These are phyloP conservation scores for Cossypha niveicapilla DNA, from an alignment of 2,797 vertebrate genomes.

Conservation along the genomic window DNA sequence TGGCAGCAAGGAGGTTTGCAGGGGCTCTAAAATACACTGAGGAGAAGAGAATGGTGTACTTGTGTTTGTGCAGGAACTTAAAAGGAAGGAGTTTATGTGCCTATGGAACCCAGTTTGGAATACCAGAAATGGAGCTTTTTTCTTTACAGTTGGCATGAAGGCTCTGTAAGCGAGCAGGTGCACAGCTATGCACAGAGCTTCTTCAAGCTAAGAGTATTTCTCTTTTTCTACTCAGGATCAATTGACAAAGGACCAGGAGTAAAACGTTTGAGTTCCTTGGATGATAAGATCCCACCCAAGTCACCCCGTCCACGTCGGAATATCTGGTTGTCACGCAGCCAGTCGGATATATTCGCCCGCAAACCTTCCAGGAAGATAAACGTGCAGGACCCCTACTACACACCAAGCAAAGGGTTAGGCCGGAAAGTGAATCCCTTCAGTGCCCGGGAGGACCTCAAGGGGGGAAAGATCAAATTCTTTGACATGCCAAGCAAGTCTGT, in stretches of 20 bases:
- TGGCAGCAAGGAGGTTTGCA: neutral
- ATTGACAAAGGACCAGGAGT: slow-evolving; percentile 87
- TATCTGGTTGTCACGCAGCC: slow-evolving; percentile 95
- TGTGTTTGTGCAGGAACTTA: neutral
- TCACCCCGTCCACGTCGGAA: slow-evolving; percentile 90
- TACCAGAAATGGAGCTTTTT: neutral
- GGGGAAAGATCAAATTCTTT: slow-evolving; percentile 94
- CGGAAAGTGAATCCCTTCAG: slow-evolving; percentile 95
- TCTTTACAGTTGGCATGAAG: neutral
- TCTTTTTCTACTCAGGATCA: slow-evolving; percentile 57
- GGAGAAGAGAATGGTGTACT: neutral
- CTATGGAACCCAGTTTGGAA: neutral
- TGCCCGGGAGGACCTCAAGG: slow-evolving; percentile 93
- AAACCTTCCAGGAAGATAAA: slow-evolving; percentile 86
- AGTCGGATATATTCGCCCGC: slow-evolving; percentile 93
- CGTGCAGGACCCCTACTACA: slow-evolving; percentile 92
- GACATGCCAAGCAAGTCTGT: slow-evolving; percentile 96
- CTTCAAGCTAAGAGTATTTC: slow-evolving; percentile 18
- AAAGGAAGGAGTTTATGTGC: neutral
- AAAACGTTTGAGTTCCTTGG: slow-evolving; percentile 88
- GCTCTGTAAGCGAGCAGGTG: neutral
- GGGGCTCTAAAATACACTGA: neutral
- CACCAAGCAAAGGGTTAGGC: slow-evolving; percentile 73
- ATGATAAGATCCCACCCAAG: slow-evolving; percentile 92
- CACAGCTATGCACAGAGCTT: neutral